Evolutionary conservation across 2,888 invertebrate genomes (phyloP).

Genomic region (Eurois occulta): DNA sequence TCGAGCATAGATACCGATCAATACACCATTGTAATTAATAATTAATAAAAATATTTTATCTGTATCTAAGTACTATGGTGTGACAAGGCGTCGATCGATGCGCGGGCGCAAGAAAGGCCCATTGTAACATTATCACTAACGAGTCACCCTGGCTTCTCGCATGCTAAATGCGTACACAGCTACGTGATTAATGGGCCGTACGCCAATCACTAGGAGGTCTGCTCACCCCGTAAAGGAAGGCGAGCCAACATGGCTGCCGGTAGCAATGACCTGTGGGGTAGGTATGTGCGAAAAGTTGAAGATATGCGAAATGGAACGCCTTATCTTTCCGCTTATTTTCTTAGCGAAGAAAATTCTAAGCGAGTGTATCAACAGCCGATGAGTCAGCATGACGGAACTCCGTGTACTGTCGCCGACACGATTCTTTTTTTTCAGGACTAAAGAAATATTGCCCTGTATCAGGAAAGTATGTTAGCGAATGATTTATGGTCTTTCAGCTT

Average conservation of each 20-base stretch:
- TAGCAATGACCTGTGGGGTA: conserved; percentile 54
- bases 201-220: conserved; percentile 60
- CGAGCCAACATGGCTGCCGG: conserved; percentile 37
- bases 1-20: conserved; percentile 47
- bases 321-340: conserved; percentile 46
- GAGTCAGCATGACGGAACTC: conserved; percentile 38
- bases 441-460: conserved; percentile 20
- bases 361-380: conserved; percentile 21
- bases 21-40: conserved; percentile 61
- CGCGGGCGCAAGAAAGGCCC: conserved; percentile 61
- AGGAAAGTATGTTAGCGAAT: conserved; percentile 19
- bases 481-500: conserved; percentile 18
- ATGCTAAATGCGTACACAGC: conserved; percentile 71
- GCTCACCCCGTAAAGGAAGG: conserved; percentile 59
- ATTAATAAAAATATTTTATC: conserved; percentile 63
- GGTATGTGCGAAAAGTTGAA: conserved; percentile 52
- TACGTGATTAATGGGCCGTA: conserved; percentile 74
- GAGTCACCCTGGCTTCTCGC: conserved; percentile 74
- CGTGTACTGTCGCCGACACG: not conserved
- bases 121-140: conserved; percentile 74
- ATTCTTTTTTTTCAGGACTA: conserved; percentile 27
- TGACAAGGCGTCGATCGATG: conserved; percentile 48
- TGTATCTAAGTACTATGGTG: conserved; percentile 53
- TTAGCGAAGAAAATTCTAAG: conserved; percentile 46
- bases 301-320: conserved; percentile 43